phyloP scores from a whole-genome alignment of 2,888 invertebrate species.

The Homarus gammarus region DNA sequence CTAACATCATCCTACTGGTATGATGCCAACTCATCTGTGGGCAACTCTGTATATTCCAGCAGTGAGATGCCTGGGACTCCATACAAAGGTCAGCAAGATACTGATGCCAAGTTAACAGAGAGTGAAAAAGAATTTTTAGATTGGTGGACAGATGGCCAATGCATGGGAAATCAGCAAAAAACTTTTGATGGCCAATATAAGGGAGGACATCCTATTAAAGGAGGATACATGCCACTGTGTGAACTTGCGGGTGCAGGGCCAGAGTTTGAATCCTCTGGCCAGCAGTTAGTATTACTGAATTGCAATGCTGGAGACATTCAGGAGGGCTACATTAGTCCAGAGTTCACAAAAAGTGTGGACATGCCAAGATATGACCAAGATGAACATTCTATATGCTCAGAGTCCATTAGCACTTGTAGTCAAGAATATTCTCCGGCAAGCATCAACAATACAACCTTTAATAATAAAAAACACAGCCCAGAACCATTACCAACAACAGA shows the following conservation, averaged over 20 bases:
- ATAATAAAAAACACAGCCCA: constrained; percentile 32
- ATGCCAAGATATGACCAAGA: constrained; percentile 29
- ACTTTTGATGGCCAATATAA: constrained; percentile 36
- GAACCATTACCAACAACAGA: constrained; percentile 21
- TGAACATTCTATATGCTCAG: constrained; percentile 33
- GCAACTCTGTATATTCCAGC: constrained; percentile 38
- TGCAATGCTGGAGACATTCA: not conserved
- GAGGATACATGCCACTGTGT: constrained; percentile 36
- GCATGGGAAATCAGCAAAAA: constrained; percentile 32
- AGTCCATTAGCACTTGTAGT: constrained; percentile 46
- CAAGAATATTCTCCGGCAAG: constrained; percentile 38
- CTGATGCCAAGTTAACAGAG: not conserved
- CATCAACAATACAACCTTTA: constrained; percentile 16
- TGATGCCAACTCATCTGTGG: constrained; percentile 53
- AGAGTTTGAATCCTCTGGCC: constrained; percentile 24
- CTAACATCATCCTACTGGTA: constrained; percentile 55
- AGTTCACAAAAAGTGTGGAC: constrained; percentile 29
- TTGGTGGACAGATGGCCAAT: constrained; percentile 50
- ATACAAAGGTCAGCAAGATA: constrained; percentile 28
- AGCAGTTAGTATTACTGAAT: constrained; percentile 18
- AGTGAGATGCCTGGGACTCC: not conserved
- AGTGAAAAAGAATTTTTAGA: constrained; percentile 34
- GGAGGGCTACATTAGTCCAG: not conserved
- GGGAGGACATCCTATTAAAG: constrained; percentile 13
- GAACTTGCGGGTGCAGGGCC: not conserved